Percentiles rank a stretch among this genome's conserved stretches.
These are phyloP conservation scores for Catharus minimus DNA, from an alignment of 2,113 vertebrate genomes.

Conservation along the genomic window DNA sequence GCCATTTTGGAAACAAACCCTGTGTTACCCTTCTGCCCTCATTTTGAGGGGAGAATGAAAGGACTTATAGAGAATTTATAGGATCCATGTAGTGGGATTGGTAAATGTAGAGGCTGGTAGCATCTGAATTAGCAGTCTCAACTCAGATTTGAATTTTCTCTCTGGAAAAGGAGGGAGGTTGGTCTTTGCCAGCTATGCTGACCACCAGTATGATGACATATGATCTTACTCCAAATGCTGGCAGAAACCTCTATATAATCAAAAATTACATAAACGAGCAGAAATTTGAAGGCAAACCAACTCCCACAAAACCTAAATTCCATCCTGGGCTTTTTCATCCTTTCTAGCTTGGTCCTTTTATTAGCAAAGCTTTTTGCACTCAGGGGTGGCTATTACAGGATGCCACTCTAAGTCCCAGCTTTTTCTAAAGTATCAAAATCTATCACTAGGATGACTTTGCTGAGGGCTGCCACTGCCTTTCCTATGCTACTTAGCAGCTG, in stretches of 20 bases:
- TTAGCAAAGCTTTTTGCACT: not conserved
- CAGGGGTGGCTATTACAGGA: not conserved
- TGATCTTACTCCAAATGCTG: not conserved
- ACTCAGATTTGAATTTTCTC: not conserved
- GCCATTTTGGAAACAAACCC: not conserved
- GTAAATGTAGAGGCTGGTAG: not conserved
- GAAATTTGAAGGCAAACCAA: not conserved
- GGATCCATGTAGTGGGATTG: not conserved
- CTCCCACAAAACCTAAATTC: not conserved
- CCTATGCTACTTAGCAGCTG: not conserved
- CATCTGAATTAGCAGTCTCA: not conserved
- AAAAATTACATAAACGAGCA: not conserved
- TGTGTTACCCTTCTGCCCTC: not conserved
- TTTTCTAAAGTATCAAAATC: not conserved
- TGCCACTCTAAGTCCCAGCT: not conserved
- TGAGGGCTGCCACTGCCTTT: not conserved
- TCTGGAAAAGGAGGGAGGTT: not conserved
- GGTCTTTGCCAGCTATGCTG: not conserved
- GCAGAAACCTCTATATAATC: not conserved
- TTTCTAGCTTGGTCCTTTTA: not conserved
- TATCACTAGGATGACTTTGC: not conserved
- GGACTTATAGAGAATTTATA: not conserved
- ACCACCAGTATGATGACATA: not conserved
- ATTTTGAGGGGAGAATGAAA: not conserved
- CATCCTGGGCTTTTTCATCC: not conserved